Percentiles rank a stretch among this genome's conserved stretches.
phyloP scores from a whole-genome alignment of 2,888 invertebrate species.

The Apeira syringaria region DNA sequence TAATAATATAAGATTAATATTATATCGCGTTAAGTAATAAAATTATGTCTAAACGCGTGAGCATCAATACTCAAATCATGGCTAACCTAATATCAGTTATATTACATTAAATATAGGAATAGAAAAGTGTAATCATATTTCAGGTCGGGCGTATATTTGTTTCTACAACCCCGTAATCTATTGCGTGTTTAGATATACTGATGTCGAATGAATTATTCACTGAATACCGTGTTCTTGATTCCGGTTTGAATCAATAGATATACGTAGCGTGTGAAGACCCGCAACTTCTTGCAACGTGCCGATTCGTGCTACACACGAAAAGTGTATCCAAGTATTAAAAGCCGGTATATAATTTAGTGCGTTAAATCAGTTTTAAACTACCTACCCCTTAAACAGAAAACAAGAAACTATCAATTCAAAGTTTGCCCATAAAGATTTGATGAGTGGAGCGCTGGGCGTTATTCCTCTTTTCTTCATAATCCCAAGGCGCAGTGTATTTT shows the following conservation, averaged over 20 bases:
- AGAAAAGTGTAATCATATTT: conserved; percentile 51
- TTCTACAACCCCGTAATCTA: conserved; percentile 49
- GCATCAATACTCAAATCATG: conserved; percentile 43
- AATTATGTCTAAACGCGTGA: conserved; percentile 45
- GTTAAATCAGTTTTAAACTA: conserved; percentile 71
- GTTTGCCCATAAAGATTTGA: conserved; percentile 74
- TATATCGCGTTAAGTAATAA: conserved; percentile 56
- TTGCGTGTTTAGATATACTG: conserved; percentile 74
- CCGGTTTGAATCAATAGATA: conserved; percentile 61
- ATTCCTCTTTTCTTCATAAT: conserved; percentile 52
- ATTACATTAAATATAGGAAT: conserved; percentile 35
- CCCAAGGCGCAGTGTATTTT: conserved; percentile 53
- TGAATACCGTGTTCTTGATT: conserved; percentile 68
- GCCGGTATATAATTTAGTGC: conserved; percentile 63
- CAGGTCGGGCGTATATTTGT: conserved; percentile 52
- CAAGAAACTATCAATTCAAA: conserved; percentile 75
- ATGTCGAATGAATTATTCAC: conserved; percentile 68
- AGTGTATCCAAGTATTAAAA: conserved; percentile 55
- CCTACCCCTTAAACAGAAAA: conserved; percentile 65
- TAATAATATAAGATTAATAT: conserved; percentile 62
- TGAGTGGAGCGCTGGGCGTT: conserved; percentile 57
- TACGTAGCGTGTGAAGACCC: conserved; percentile 58
- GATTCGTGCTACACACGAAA: conserved; percentile 65
- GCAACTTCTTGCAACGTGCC: conserved; percentile 59
- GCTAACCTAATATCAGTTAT: conserved; percentile 39